Evolutionary conservation across 1,140 invertebrate genomes (phyloP), one percentile per base, ranked within the genome.

Genomic region (Solen grandis): DNA sequence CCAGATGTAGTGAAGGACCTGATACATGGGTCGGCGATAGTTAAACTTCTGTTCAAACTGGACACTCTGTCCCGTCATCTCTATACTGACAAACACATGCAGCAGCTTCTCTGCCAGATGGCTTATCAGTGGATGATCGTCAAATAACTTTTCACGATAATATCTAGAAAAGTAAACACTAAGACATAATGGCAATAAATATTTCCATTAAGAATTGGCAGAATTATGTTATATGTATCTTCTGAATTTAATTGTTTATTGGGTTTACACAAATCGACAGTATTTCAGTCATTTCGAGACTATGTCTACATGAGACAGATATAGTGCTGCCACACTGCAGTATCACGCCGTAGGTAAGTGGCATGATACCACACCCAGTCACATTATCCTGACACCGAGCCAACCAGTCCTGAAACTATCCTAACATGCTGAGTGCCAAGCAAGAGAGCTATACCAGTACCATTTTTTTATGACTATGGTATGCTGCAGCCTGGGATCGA

Each of bases 21-120:
- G 94, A 90, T 99, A 99, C 97, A 99, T 99, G 8, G 97, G 97
- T 72, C 97, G 93, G 50, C 98, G 94, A 90, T 99, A 99, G 91
- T 98, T 98, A 90, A 99, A 99, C 92, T 99, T 99, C 91, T 99
- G 97, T 91, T 99, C 97, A 93, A 99, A 99, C 88, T 96, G 95
- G 8, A 99, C 97, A 91, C 95, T 97, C 90, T 99, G 96, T 0
- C 97, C 97, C 2, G 97, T 99, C 96, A 98, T 97, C 93, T 99
- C 98, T 76, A 99, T 99, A 77, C 96, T 96, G 41, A 99, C 98
- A 92, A 99, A 99, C 2, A 99, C 97, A 88, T 97, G 94, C 27
- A 98, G 91, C 60, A 99, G 92, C 88, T 95, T 95, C 63, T 94
- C 92, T 22, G 96, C 94, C 82, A 97, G 94, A 93, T 96, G 93